A percentile compares a stretch with the other conserved stretches of the same genome.
Evolutionary conservation across 2,888 invertebrate genomes (phyloP).

Genomic region (Girardia tigrina): DNA sequence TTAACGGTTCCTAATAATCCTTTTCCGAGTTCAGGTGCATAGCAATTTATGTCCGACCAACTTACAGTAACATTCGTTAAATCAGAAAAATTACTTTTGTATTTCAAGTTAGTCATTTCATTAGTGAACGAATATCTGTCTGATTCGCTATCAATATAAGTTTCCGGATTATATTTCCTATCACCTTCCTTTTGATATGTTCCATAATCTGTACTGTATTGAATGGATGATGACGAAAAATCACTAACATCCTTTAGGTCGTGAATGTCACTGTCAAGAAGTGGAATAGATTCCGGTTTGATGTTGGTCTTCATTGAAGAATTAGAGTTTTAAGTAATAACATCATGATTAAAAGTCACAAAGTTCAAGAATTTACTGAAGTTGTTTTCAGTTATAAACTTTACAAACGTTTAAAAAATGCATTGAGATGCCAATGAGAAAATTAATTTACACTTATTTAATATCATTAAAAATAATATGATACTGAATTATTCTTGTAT

Average conservation of each 20-base stretch:
- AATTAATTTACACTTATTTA: no score
- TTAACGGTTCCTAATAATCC: not conserved
- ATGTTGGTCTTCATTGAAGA: not conserved
- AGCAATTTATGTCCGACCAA: slow-evolving; percentile 26
- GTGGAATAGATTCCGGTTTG: not conserved
- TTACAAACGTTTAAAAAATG: no score
- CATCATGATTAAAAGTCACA: not conserved
- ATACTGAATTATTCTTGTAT: no score
- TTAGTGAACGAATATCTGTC: not conserved
- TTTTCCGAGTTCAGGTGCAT: slow-evolving; percentile 15
- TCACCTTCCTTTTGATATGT: not conserved
- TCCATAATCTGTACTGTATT: slow-evolving; percentile 3
- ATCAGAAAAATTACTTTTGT: not conserved
- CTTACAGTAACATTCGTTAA: slow-evolving; percentile 19
- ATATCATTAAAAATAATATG: no score
- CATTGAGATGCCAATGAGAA: no score
- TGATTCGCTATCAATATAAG: not conserved
- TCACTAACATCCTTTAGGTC: not conserved
- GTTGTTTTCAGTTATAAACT: no score
- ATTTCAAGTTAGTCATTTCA: not conserved
- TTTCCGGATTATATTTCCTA: not conserved
- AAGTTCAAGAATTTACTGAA: not conserved
- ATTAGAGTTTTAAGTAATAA: not conserved
- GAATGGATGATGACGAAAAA: not conserved
- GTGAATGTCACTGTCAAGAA: not conserved